Conservation (phyloP, 2,888 invertebrate species). For the Smittia aterrima region DNA sequence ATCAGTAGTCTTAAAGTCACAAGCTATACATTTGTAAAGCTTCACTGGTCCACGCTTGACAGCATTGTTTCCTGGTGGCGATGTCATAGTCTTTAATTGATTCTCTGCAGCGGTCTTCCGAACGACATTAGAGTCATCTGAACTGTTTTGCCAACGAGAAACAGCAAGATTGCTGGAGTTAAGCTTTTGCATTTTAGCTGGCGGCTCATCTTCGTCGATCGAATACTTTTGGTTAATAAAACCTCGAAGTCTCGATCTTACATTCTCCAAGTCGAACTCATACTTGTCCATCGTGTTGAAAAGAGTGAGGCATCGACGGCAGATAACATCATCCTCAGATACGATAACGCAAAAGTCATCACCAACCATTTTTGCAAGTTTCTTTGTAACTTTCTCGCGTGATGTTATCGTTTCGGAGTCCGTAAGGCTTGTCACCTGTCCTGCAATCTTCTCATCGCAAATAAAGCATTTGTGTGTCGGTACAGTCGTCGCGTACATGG, state of each 20-base stretch:
- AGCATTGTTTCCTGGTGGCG: background rate
- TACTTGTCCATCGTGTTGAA: conserved; percentile 55
- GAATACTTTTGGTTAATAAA: conserved; percentile 53
- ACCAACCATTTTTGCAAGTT: conserved; percentile 56
- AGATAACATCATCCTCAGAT: conserved; percentile 54
- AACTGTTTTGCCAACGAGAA: conserved; percentile 30
- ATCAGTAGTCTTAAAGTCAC: conserved; percentile 54
- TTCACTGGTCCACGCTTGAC: conserved; percentile 47
- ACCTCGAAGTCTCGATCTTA: conserved; percentile 52
- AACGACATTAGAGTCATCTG: background rate
- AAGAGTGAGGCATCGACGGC: conserved; percentile 54
- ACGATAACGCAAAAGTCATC: conserved; percentile 56
- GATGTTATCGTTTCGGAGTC: conserved; percentile 53
- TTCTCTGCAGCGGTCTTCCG: conserved; percentile 44
- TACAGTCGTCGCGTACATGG: conserved; percentile 22
- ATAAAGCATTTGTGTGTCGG: conserved; percentile 50
- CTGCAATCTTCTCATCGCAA: conserved; percentile 51
- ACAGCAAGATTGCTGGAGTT: conserved; percentile 41
- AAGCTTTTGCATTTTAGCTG: conserved; percentile 52
- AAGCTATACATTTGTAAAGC: conserved; percentile 54
- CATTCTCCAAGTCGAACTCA: conserved; percentile 54
- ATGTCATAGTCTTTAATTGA: conserved; percentile 45
- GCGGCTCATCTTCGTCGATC: conserved; percentile 50
- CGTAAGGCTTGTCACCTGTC: conserved; percentile 50
- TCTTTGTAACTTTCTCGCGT: conserved; percentile 55